phyloP scores from a whole-genome alignment of 2,888 invertebrate species.

The Ischnus inquisitorius region DNA sequence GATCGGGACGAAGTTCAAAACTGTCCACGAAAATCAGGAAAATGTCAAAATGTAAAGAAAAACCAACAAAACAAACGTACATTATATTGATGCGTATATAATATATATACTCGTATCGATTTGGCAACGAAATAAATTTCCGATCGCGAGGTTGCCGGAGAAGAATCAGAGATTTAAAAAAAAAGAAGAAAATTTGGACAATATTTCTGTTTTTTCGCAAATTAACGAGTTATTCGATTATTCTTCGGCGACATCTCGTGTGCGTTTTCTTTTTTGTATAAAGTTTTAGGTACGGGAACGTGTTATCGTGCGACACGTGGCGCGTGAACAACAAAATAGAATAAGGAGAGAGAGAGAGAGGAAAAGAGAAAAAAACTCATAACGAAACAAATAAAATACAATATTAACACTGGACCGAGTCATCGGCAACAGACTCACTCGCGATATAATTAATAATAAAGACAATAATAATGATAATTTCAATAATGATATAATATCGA shows the following conservation, averaged over 20 bases:
- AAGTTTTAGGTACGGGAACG: constrained; percentile 82
- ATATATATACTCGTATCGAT: constrained; percentile 46
- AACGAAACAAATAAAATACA: constrained; percentile 86
- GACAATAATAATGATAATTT: constrained; percentile 69
- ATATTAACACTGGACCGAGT: constrained; percentile 85
- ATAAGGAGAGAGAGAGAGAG: constrained; percentile 20
- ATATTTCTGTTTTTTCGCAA: constrained; percentile 29
- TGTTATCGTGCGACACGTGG: constrained; percentile 83
- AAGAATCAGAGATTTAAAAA: constrained; percentile 9
- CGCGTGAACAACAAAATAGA: constrained; percentile 81
- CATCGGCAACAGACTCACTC: constrained; percentile 83
- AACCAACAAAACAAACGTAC: constrained; percentile 62
- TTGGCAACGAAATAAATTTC: constrained; percentile 52
- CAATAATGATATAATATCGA: constrained; percentile 75
- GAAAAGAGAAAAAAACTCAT: constrained; percentile 76
- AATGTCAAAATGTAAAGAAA: constrained; percentile 40
- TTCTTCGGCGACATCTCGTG: constrained; percentile 37
- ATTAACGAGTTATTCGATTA: constrained; percentile 14
- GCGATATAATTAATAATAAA: constrained; percentile 78
- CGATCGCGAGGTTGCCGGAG: constrained; percentile 37
- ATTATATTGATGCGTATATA: constrained; percentile 33
- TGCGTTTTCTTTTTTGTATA: constrained; percentile 61
- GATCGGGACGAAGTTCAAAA: constrained; percentile 47
- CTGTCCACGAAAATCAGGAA: constrained; percentile 46
- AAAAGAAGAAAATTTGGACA: constrained; percentile 20